Percentiles rank a stretch among this genome's conserved stretches.
phyloP scores from a whole-genome alignment of 2,113 vertebrate genomes.

The Macaca mulatta region DNA sequence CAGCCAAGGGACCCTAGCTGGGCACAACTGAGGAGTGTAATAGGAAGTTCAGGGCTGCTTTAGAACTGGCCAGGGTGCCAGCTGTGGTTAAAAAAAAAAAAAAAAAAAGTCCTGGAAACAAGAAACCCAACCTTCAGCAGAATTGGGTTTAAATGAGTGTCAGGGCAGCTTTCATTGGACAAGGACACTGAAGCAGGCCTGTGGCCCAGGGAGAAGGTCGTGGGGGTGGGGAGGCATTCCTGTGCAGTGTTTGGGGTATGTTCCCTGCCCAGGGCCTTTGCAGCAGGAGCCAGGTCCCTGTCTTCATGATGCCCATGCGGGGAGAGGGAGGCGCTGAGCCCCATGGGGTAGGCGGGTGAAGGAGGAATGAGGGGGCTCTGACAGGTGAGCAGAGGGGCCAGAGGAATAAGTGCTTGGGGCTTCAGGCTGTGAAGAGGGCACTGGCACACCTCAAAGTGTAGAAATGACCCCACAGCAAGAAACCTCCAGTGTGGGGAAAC shows the following conservation, averaged over 20 bases:
- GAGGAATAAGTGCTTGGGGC: neutral
- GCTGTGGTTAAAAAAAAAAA: neutral
- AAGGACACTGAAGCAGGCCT: neutral
- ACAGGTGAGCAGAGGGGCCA: neutral
- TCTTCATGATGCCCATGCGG: too few species aligned
- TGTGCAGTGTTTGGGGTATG: too few species aligned
- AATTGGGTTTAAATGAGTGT: neutral
- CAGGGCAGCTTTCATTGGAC: neutral
- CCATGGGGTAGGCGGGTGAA: too few species aligned
- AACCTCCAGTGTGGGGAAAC: neutral
- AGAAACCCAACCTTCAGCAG: neutral
- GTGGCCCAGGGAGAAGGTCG: neutral
- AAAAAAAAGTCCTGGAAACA: neutral
- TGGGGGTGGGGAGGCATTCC: rapidly evolving
- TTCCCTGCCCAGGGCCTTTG: neutral
- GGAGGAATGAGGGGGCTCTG: neutral
- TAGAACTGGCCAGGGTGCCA: neutral
- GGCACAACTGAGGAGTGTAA: rapidly evolving
- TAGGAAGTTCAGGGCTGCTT: neutral
- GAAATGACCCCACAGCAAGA: neutral
- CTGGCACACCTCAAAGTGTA: neutral
- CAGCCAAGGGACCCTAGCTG: neutral
- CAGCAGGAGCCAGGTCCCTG: neutral
- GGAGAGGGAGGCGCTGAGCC: neutral
- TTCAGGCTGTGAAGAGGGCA: neutral